Base-by-base conservation (phyloP, 2,113 vertebrate species). In the Microtus pennsylvanicus region DNA sequence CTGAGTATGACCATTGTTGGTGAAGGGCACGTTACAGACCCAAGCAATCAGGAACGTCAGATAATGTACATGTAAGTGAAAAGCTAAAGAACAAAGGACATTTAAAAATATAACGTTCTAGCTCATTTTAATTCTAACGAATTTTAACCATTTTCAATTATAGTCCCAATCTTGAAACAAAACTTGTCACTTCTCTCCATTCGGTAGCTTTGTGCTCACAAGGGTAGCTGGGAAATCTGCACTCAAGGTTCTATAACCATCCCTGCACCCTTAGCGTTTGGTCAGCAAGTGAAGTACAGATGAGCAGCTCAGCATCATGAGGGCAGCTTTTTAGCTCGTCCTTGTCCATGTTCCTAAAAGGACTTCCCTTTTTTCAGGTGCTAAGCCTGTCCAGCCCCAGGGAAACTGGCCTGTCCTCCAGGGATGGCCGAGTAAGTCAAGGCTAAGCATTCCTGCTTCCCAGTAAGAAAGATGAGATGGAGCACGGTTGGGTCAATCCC, bases 201-300 rank as follows among this genome's bases (percentile, higher is more conserved):
- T 33, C 7, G 22, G 38, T 89, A 17, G 77, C 38, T 42, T n/a
- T n/a, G 38, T 74, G 87, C 91, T 92, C 16, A 52, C 95, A 90
- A 95, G 90, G 19, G 21, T 74, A 14, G 69, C 87, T 76, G 69
- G 47, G 17, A 19, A 96, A 86, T 70, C 69, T 55, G 55, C 35
- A n/a, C 83, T 96, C 94, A 95, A 96, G 87, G 91, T 86, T 97
- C 97, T 76, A 82, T 61, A 45, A 10, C 9, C 94, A 63, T 72
- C 24, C 42, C n/a, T n/a, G 95, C 45, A 91, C 8, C 13, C 19
- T 16, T 88, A 92, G 17, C 6, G 70, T 89, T 95, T 35, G 4
- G 13, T 35, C 80, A 95, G 97, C 95, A 38, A 97, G 63, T 7
- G 35, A 93, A 90, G 58, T 5, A n/a, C 93, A 87, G 58, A 87